phyloP scores from a whole-genome alignment of 2,888 invertebrate species.

The Lasioglossum malachurum region DNA sequence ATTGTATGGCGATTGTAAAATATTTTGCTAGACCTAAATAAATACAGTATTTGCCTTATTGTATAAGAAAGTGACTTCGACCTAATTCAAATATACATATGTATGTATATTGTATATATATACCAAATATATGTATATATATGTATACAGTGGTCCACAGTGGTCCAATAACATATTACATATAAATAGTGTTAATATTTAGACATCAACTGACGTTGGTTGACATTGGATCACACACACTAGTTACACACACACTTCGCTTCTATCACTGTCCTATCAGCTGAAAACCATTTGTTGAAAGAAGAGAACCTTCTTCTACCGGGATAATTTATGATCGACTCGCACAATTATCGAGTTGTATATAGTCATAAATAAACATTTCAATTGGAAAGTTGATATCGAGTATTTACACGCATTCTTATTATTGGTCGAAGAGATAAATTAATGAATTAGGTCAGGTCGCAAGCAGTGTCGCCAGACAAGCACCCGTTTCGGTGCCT shows the following conservation, averaged over 20 bases:
- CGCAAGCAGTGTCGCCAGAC: no score
- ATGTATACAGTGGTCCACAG: neutral
- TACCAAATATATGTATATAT: neutral
- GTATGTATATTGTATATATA: neutral
- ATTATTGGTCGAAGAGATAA: neutral
- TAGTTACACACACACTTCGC: neutral
- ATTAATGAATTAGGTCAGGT: neutral
- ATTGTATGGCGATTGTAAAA: neutral
- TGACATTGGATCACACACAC: neutral
- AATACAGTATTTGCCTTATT: neutral
- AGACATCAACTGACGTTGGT: neutral
- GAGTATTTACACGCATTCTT: neutral
- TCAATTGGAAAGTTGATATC: neutral
- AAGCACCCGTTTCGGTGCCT: no score
- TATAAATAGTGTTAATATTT: neutral
- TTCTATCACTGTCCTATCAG: neutral
- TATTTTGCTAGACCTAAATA: neutral
- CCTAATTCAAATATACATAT: constrained; percentile 26
- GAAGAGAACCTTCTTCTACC: neutral
- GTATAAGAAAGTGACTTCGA: constrained; percentile 13
- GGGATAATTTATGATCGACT: neutral
- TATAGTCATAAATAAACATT: neutral
- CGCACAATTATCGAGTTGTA: neutral
- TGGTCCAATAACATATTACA: neutral
- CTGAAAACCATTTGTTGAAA: neutral